Percentiles rank a stretch among this genome's conserved stretches.
Conservation (phyloP, 2,797 vertebrate genomes). For the Columba guinea region DNA sequence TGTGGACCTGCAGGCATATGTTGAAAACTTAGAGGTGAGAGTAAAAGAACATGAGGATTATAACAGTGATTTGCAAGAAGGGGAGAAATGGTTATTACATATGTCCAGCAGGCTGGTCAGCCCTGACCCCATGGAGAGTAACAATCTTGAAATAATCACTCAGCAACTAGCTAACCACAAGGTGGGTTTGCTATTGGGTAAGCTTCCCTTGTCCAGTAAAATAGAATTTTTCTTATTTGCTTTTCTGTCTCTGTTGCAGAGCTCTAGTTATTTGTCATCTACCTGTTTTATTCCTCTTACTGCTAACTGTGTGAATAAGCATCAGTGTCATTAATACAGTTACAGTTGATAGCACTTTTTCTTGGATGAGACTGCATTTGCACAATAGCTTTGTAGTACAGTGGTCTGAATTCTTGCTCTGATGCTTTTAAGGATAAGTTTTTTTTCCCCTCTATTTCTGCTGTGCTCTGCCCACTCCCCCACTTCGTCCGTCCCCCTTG, state of each 20-base stretch:
- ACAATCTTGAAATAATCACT: constrained; percentile 88
- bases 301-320: neutral
- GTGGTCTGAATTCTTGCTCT: neutral
- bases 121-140: constrained; percentile 85
- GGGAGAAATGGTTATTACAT: constrained; percentile 95
- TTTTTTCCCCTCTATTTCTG: too few relatives aligned
- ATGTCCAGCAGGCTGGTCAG: constrained; percentile 95
- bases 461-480: too few relatives aligned
- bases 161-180: constrained; percentile 96
- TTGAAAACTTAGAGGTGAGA: constrained; percentile 83
- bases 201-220: neutral
- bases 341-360: neutral
- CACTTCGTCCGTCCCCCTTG: too few relatives aligned
- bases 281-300: neutral
- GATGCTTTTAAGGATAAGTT: neutral
- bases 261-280: neutral
- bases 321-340: neutral
- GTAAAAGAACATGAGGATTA: constrained; percentile 94
- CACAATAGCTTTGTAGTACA: neutral
- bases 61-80: constrained; percentile 92
- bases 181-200: constrained; percentile 71
- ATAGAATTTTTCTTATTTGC: neutral
- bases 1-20: constrained; percentile 76
- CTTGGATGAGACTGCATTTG: neutral
- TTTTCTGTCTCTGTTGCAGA: neutral